Evolutionary conservation across 1,140 invertebrate genomes (phyloP), one percentile per base, ranked within the genome.

Genomic region (Fopius arisanus): DNA sequence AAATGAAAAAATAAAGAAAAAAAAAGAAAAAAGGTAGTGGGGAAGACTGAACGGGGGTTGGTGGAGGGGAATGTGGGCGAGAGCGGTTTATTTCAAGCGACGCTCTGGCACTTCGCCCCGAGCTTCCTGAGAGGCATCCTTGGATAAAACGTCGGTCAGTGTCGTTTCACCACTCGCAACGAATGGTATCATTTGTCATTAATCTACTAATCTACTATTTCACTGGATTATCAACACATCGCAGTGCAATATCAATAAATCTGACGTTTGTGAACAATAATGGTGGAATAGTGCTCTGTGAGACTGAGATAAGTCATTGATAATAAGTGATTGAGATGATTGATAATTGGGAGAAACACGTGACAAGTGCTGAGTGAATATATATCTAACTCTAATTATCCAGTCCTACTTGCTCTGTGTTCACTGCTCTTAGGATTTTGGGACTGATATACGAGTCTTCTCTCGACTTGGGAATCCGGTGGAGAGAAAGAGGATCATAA

Each of bases 71-170:
- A 79, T 81, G 85, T 79, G 83, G 80, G 80, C 84, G 85, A 87
- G 86, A 85, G 66, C 72, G 66, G 84, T 85, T 86, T 88, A 88
- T 88, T 88, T 87, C 86, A 84, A 86, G 86, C 85, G 78, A 82
- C 81, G 84, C 79, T 82, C 83, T 82, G 84, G 82, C 85, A 86
- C 84, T 87, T 83, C 75, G 84, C 83, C 85, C 79, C 82, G 83
- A 87, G 85, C 85, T 85, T 84, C 83, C 85, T 80, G 75, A 78
- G 83, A 80, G 43, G 83, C 79, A 83, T 84, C 83, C 82, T 86
- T 74, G 75, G 40, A 62, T 71, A 21, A 62, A 66, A 33, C 72
- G 69, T 79, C 73, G 75, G 75, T 76, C 80, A 78, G 77, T 75
- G 75, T 78, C 76, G 79, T 73, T 71, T 67, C 75, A 70, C 74